Evolutionary conservation across 2,113 vertebrate genomes (phyloP), one percentile per base, ranked within the genome.

Genomic region (cat (Felis catus)): DNA sequence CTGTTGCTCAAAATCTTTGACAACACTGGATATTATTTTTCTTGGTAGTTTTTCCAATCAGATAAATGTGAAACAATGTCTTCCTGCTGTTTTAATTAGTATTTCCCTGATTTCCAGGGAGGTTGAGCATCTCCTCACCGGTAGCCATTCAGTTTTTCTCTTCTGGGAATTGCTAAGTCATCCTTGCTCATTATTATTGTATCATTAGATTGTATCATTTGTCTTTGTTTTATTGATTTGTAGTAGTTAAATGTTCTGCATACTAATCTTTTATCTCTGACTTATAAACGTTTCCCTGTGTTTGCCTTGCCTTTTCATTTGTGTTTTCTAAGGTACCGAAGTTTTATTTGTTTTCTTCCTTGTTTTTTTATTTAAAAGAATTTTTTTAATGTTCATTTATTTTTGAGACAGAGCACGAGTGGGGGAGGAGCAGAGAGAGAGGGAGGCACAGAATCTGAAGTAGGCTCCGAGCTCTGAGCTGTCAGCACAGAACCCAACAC

Each of bases 11-110:
- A 33, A 16, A 63, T 74, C n/a, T 53, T 82, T 86, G 51, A 93
- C 36, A 92, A 70, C 66, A 71, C 39, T 81, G 31, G 2, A 13
- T 48, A 66, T 76, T 36, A 92, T 55, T 90, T 71, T 15, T 61
- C 14, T 81, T 96, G 58, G 2, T n/a, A 65, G 78, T 66, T 53
- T 94, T 87, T 78, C 88, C 21, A 92, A n/a, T 81, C 65, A 53
- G 78, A 65, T 63, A 94, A 96, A 73, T 58, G 41, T 92, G 23
- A 79, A 92, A 94, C 0, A 2, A 14, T 65, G 10, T 73, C 41
- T 79, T 88, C 45, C 90, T 80, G 6, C 87, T 88, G 66, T 86
- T 95, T 96, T 95, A 63, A 83, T 84, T 61, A 71, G 19, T 27
- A 73, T 89, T 86, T 92, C 45, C 31, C 71, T 81, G 39, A 76